Conservation (phyloP, 2,888 invertebrate genomes). For the Lasiommata megera region DNA sequence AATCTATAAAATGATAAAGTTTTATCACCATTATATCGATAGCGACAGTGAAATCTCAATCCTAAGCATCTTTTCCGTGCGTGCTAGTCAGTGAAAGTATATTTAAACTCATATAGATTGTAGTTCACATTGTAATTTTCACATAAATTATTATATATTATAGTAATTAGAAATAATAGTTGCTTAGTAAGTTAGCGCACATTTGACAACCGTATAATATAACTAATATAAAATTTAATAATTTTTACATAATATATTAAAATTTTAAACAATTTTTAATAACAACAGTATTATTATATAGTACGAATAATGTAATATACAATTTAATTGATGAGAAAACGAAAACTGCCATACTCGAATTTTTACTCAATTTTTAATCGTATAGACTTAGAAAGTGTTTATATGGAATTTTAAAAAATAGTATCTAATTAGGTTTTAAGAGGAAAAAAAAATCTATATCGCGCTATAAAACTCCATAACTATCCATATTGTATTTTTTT, state of each 20-base stretch:
- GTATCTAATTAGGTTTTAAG: conserved; percentile 31
- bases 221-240: background rate
- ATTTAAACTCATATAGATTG: background rate
- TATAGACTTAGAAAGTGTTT: conserved; percentile 36
- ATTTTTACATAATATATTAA: background rate
- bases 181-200: conserved; percentile 6
- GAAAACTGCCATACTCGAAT: conserved; percentile 72
- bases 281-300: conserved; percentile 7
- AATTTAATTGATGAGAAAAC: conserved; percentile 39
- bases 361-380: conserved; percentile 53
- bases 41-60: no score
- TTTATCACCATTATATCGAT: no score
- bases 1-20: no score
- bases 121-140: conserved; percentile 6
- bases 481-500: no score
- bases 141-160: background rate
- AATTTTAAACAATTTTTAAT: conserved; percentile 5
- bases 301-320: conserved; percentile 4
- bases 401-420: conserved; percentile 42
- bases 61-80: background rate
- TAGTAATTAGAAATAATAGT: conserved; percentile 1
- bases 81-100: background rate
- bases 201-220: background rate
- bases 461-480: no score
- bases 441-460: conserved; percentile 19